Percentiles rank a stretch among this genome's conserved stretches.
Conservation (phyloP, 2,113 vertebrate genomes). For the Sceloporus tristichus region DNA sequence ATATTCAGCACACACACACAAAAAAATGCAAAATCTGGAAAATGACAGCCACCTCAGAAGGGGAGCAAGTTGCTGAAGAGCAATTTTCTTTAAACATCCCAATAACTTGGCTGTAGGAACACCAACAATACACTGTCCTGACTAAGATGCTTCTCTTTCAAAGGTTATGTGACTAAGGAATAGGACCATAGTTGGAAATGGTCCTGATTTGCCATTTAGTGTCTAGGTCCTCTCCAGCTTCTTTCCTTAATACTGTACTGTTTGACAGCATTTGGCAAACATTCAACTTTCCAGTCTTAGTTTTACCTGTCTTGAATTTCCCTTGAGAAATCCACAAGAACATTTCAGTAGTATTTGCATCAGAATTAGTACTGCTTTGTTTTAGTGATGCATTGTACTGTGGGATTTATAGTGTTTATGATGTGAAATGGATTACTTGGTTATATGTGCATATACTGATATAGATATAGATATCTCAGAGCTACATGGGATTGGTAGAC, state of each 20-base stretch:
- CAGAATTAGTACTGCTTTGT: background rate
- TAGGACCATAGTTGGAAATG: background rate
- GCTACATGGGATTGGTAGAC: background rate
- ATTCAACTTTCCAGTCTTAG: background rate
- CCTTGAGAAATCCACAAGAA: conserved; percentile 1
- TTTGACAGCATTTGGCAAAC: background rate
- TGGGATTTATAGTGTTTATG: background rate
- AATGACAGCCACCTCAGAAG: background rate
- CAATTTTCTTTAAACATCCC: background rate
- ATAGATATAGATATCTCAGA: background rate
- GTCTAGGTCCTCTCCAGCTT: background rate
- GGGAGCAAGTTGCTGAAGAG: background rate
- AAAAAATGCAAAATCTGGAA: background rate
- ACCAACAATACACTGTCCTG: background rate
- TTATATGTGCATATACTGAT: background rate
- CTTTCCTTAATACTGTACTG: background rate
- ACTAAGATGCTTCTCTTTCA: background rate
- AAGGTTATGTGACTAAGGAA: background rate
- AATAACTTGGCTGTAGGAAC: background rate
- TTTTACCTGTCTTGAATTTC: background rate
- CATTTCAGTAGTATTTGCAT: background rate
- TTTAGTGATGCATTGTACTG: background rate
- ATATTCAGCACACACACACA: background rate
- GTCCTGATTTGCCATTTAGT: background rate
- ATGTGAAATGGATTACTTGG: background rate